Conservation (phyloP, 2,888 invertebrate species). For the Temnothorax ravouxi region DNA sequence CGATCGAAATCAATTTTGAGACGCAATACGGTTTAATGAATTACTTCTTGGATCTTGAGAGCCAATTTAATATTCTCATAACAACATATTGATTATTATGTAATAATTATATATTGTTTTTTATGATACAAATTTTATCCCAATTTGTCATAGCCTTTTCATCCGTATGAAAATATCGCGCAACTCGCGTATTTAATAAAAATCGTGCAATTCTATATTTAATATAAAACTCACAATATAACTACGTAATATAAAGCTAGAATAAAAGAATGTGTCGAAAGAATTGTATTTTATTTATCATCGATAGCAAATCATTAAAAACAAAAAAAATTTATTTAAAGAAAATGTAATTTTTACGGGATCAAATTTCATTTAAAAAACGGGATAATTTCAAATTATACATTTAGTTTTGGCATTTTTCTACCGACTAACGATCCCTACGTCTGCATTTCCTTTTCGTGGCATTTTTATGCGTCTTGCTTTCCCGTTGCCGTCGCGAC, state of each 20-base stretch:
- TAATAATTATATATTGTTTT: not conserved
- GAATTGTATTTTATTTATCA: not conserved
- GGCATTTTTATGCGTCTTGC: conserved; percentile 13
- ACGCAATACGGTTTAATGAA: not conserved
- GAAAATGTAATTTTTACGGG: not conserved
- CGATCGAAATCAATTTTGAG: not conserved
- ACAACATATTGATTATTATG: not conserved
- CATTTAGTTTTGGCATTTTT: not conserved
- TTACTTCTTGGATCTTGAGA: not conserved
- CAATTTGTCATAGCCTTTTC: not conserved
- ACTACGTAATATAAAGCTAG: not conserved
- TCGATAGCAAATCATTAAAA: not conserved
- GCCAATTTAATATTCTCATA: not conserved
- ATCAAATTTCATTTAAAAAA: not conserved
- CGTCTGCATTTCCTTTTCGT: conserved; percentile 20
- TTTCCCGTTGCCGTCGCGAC: conserved; percentile 40
- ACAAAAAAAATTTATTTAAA: not conserved
- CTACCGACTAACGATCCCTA: conserved; percentile 33
- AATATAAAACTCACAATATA: not conserved
- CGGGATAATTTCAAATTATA: not conserved
- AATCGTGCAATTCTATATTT: not conserved
- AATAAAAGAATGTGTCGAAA: not conserved
- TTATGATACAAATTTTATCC: not conserved
- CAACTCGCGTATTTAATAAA: not conserved
- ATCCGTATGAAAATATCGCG: not conserved